Base-by-base conservation (phyloP, 2,797 vertebrate species). In the Lagorchestes hirsutus region DNA sequence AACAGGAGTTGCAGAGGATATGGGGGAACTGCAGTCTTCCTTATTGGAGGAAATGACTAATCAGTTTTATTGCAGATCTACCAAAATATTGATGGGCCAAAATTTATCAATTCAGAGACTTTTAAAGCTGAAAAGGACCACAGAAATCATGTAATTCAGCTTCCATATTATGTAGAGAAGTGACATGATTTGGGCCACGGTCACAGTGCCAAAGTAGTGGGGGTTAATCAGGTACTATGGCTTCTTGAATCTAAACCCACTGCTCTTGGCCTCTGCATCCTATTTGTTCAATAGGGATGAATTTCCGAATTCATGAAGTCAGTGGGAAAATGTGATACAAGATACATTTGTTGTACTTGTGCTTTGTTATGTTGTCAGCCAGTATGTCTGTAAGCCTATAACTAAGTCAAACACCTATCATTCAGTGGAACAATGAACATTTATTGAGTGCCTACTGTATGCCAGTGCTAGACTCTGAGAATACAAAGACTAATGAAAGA, bases 211-310 rank as follows among this genome's bases (percentile, higher is more conserved):
- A 67, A 67, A 67, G 13, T n/a, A n/a, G 5, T 67, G 14, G 14
- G 34, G 34, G 62, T 67, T 67, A 67, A 67, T n/a, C 34, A n/a
- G 62, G 34, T 28, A n/a, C 34, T 67, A 1, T 67, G 62, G 1
- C 14, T 67, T 67, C 14, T 16, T 67, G 34, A 67, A 34, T 67
- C 14, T n/a, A n/a, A 62, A 31, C 31, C 34, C 8, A n/a, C 59
- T n/a, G 4, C 62, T n/a, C 5, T n/a, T 67, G 14, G 14, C 14
- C 34, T 67, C 62, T n/a, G 1, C 14, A 67, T 67, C 1, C 62
- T 46, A 40, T 97, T 96, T 91, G 90, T 74, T 93, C 12, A 54
- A 14, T 93, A 5, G 55, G 52, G 90, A 90, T 82, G n/a, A 14
- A 54, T 50, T 62, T 94, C 92, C 50, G 54, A 57, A 92, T 93